Percentiles rank a stretch among this genome's conserved stretches.
Conservation (phyloP, 2,888 invertebrate species). For the Netelia inedita region DNA sequence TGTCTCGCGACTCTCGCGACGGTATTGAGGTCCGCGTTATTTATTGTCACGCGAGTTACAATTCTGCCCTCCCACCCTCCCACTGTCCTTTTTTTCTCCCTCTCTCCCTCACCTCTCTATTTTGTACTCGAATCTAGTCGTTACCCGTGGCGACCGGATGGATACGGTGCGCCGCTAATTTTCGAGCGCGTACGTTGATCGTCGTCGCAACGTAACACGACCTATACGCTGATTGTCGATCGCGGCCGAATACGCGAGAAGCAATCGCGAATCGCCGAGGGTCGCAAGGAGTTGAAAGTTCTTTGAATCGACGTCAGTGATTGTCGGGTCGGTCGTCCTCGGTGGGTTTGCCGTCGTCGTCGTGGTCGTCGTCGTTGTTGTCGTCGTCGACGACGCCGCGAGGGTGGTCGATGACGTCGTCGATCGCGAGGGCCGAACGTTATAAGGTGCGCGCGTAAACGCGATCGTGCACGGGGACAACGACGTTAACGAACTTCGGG, state of each 20-base stretch:
- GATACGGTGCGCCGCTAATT: not conserved
- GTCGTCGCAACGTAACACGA: not conserved
- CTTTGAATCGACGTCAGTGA: slow-evolving; percentile 4
- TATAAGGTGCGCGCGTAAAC: slow-evolving; percentile 68
- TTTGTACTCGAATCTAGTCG: not conserved
- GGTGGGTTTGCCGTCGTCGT: not conserved
- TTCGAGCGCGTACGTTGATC: not conserved
- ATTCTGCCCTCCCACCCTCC: slow-evolving; percentile 66
- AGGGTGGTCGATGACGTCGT: slow-evolving; percentile 28
- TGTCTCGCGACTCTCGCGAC: too few species aligned
- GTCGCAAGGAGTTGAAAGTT: slow-evolving; percentile 24
- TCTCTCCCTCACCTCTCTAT: slow-evolving; percentile 6
- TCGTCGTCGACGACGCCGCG: not conserved
- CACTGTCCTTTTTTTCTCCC: slow-evolving; percentile 60
- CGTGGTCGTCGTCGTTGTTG: slow-evolving; percentile 40
- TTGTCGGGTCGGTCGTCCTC: slow-evolving; percentile 17
- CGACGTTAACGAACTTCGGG: slow-evolving; percentile 74
- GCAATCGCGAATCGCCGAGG: slow-evolving; percentile 7
- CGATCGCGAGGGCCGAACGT: slow-evolving; percentile 63
- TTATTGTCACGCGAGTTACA: slow-evolving; percentile 57
- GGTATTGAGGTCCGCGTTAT: not conserved
- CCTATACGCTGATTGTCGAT: slow-evolving; percentile 10
- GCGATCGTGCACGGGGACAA: slow-evolving; percentile 67
- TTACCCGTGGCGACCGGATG: slow-evolving; percentile 61
- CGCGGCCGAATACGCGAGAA: not conserved